A percentile compares a stretch with the other conserved stretches of the same genome.
These are phyloP conservation scores for Hirtodrosophila trivittata DNA, from an alignment of 2,888 invertebrate genomes.

Conservation along the genomic window DNA sequence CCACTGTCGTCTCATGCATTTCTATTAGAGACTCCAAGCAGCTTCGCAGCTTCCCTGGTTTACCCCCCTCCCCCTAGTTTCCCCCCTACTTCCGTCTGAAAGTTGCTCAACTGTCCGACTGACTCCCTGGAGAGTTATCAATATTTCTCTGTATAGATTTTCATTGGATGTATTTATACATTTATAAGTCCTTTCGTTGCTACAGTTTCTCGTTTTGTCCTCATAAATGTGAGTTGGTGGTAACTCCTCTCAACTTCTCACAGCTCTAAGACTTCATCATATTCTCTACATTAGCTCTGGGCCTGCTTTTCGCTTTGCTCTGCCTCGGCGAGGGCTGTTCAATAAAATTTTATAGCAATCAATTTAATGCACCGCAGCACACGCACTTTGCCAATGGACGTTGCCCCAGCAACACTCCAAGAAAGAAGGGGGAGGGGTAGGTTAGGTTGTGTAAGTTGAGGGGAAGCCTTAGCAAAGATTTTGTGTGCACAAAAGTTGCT, in stretches of 20 bases:
- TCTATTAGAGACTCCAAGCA: conserved; percentile 50
- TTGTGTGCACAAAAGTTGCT: conserved; percentile 55
- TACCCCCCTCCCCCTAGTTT: background rate
- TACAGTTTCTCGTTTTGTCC: conserved; percentile 31
- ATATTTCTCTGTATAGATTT: conserved; percentile 58
- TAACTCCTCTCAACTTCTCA: no score
- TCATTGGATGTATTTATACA: conserved; percentile 52
- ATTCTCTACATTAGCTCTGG: conserved; percentile 46
- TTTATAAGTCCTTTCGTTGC: conserved; percentile 55
- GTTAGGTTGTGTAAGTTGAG: background rate
- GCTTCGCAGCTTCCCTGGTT: conserved; percentile 9
- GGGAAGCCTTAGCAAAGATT: conserved; percentile 50
- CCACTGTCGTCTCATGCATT: conserved; percentile 42
- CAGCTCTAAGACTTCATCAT: conserved; percentile 50
- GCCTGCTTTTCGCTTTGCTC: conserved; percentile 15
- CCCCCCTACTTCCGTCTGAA: background rate
- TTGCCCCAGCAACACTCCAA: conserved; percentile 50
- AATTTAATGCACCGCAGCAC: conserved; percentile 74
- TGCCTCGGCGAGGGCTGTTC: conserved; percentile 16
- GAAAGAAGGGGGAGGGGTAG: background rate
- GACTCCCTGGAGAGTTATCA: conserved; percentile 54
- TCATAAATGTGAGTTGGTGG: no score
- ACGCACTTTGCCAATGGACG: conserved; percentile 62
- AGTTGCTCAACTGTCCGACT: background rate
- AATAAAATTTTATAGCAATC: conserved; percentile 71